Percentiles rank a stretch among this genome's conserved stretches.
Conservation (phyloP, 2,888 invertebrate genomes). For the Lamellibrachia satsuma region DNA sequence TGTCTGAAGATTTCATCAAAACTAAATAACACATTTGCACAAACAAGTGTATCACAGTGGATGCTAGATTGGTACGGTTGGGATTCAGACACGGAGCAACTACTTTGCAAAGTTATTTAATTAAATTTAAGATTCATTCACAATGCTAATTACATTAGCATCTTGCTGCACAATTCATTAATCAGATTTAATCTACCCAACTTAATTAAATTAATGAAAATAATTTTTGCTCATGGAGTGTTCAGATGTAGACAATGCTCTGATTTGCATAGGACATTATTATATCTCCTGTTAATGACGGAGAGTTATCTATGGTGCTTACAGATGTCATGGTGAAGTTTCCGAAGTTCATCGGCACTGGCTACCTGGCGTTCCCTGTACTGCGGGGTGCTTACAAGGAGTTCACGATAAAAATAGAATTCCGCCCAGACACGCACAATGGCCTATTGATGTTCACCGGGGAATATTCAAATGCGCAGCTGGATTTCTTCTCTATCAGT, state of each 20-base stretch:
- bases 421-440: slow-evolving; percentile 79
- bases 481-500: slow-evolving; percentile 88
- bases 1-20: too few relatives aligned
- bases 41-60: too few relatives aligned
- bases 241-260: background rate
- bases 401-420: slow-evolving; percentile 84
- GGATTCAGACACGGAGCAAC: too few relatives aligned
- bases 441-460: slow-evolving; percentile 91
- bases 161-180: too few relatives aligned
- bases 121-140: too few relatives aligned
- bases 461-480: slow-evolving; percentile 83
- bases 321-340: slow-evolving; percentile 57
- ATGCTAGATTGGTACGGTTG: too few relatives aligned
- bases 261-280: background rate
- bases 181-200: background rate
- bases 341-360: slow-evolving; percentile 84
- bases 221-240: too few relatives aligned
- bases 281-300: background rate
- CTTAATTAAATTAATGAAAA: background rate
- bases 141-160: too few relatives aligned
- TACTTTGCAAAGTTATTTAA: too few relatives aligned
- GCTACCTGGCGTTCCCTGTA: slow-evolving; percentile 87
- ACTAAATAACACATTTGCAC: too few relatives aligned
- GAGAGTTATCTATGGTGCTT: slow-evolving; percentile 23
- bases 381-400: slow-evolving; percentile 85